These are phyloP conservation scores for Corella eumyota DNA, from an alignment of 23 tunicate genomes.

Conservation along the genomic window DNA sequence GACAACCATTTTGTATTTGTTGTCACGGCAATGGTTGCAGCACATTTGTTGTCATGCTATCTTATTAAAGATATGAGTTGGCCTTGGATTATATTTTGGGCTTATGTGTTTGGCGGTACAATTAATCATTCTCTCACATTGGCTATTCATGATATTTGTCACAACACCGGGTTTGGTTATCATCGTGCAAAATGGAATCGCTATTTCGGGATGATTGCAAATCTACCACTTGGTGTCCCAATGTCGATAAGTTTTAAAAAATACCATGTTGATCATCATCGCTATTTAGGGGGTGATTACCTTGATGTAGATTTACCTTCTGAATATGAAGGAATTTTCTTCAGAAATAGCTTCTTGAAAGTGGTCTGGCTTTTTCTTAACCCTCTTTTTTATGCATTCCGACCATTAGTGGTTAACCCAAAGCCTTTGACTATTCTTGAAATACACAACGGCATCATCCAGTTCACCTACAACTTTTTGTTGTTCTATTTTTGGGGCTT, in stretches of 20 bases:
- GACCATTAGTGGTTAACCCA: slow-evolving; percentile 85
- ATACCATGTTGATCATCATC: slow-evolving; percentile 91
- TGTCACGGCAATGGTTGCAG: slow-evolving; percentile 84
- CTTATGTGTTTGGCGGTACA: slow-evolving; percentile 90
- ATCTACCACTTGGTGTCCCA: slow-evolving; percentile 88
- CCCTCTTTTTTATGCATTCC: slow-evolving; percentile 80
- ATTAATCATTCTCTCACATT: slow-evolving; percentile 90
- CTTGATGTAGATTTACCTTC: slow-evolving; percentile 90
- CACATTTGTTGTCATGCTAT: slow-evolving; percentile 75
- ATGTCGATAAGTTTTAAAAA: slow-evolving; percentile 92
- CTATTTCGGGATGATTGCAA: slow-evolving; percentile 94
- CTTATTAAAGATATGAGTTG: slow-evolving; percentile 76
- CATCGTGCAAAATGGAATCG: slow-evolving; percentile 70
- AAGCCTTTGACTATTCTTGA: slow-evolving; percentile 79
- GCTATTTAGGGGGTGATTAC: slow-evolving; percentile 87
- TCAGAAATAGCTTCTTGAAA: slow-evolving; percentile 79
- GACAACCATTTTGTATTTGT: slow-evolving; percentile 69
- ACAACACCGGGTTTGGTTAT: slow-evolving; percentile 90
- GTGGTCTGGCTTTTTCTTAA: slow-evolving; percentile 80
- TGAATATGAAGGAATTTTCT: slow-evolving; percentile 67
- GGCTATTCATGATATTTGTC: slow-evolving; percentile 92
- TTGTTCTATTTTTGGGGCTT: slow-evolving; percentile 74
- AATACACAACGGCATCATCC: slow-evolving; percentile 77
- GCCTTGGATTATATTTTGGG: slow-evolving; percentile 51
- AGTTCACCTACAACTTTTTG: slow-evolving; percentile 64